phyloP scores from a whole-genome alignment of 2,113 vertebrate genomes.

The Tupaia tana region DNA sequence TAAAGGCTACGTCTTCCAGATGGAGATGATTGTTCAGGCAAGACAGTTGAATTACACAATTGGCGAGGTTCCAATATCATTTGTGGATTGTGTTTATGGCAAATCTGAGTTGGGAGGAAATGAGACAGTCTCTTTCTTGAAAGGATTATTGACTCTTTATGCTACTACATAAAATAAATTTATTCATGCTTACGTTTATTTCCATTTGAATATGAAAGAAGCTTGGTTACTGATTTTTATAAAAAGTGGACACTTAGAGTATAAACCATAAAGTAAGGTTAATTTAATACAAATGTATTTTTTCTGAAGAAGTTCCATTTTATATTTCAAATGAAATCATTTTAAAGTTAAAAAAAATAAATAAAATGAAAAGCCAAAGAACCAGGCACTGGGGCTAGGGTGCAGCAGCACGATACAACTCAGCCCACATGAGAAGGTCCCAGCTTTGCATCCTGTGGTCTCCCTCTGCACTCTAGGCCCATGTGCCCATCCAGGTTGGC shows the following conservation, averaged over 20 bases:
- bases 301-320: constrained; percentile 65
- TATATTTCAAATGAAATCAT: constrained; percentile 65
- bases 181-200: constrained; percentile 64
- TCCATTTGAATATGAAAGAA: constrained; percentile 73
- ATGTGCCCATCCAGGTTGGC: too few relatives aligned
- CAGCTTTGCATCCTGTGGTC: too few relatives aligned
- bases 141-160: constrained; percentile 96
- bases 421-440: too few relatives aligned
- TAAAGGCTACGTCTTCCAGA: constrained; percentile 98
- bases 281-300: constrained; percentile 56
- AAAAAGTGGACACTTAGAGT: constrained; percentile 72
- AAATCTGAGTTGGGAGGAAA: constrained; percentile 99
- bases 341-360: background rate
- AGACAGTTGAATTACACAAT: constrained; percentile 94
- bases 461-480: too few relatives aligned
- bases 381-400: too few relatives aligned
- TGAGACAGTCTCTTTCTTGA: constrained; percentile 96
- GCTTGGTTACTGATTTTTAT: constrained; percentile 64
- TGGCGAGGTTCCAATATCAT: constrained; percentile 98
- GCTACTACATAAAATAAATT: constrained; percentile 92
- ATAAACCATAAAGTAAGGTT: constrained; percentile 76
- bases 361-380: too few relatives aligned
- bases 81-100: constrained; percentile 99
- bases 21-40: constrained; percentile 98
- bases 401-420: too few relatives aligned